Evolutionary conservation across 2,113 vertebrate genomes (phyloP).

Genomic region (Plecotus auritus): DNA sequence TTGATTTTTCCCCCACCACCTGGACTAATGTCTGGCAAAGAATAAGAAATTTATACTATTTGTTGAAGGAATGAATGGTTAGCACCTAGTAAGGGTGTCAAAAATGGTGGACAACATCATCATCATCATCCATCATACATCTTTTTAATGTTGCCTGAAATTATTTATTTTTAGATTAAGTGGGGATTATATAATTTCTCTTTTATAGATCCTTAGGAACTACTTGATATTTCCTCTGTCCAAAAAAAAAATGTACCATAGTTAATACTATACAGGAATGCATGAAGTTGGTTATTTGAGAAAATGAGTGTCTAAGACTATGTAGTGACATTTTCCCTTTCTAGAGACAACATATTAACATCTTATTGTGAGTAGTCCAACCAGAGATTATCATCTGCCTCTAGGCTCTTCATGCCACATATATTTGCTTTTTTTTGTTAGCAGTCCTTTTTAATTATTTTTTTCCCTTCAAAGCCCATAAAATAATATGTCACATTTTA

Average conservation of each 20-base stretch:
- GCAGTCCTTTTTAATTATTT: conserved; percentile 63
- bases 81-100: neutral
- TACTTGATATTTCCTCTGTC: neutral
- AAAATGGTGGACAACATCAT: neutral
- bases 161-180: neutral
- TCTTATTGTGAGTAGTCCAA: conserved; percentile 59
- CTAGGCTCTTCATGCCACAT: conserved; percentile 50
- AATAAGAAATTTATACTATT: neutral
- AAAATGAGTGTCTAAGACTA: neutral
- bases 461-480: conserved; percentile 52
- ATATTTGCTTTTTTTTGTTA: conserved; percentile 51
- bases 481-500: conserved; percentile 62
- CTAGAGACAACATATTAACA: neutral
- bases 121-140: neutral
- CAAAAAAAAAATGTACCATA: neutral
- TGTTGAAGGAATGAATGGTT: neutral
- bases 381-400: conserved; percentile 63
- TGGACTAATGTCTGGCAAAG: neutral
- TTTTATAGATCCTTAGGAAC: neutral
- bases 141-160: neutral
- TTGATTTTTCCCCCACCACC: neutral
- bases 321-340: neutral
- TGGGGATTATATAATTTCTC: neutral
- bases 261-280: neutral
- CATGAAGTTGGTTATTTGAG: neutral